Evolutionary conservation across 2,888 invertebrate genomes (phyloP).

Genomic region (Peribatodes rhomboidaria): DNA sequence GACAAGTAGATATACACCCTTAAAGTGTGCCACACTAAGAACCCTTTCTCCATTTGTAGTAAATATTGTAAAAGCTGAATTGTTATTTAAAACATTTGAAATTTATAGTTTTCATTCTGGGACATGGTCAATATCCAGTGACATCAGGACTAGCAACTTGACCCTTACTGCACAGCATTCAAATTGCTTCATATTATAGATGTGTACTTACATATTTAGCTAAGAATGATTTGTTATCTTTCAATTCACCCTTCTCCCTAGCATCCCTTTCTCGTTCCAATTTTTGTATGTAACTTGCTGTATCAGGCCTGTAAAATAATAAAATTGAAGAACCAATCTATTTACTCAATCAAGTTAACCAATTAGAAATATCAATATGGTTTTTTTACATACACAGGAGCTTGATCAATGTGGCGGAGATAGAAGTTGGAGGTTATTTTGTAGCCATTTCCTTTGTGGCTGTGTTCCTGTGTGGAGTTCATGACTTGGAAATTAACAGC

Average conservation of each 20-base stretch:
- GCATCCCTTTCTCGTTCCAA: slow-evolving; percentile 96
- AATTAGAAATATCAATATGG: slow-evolving; percentile 3
- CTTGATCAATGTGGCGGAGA: slow-evolving; percentile 92
- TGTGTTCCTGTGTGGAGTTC: slow-evolving; percentile 62
- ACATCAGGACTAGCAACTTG: too few relatives aligned
- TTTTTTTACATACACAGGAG: slow-evolving; percentile 87
- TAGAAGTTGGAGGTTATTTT: slow-evolving; percentile 92
- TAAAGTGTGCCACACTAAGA: too few relatives aligned
- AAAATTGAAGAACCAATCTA: not conserved
- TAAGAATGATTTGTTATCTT: slow-evolving; percentile 98
- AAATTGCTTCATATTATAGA: not conserved
- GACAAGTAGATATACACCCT: too few relatives aligned
- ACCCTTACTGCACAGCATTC: too few relatives aligned
- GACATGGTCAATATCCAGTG: too few relatives aligned
- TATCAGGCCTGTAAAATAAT: slow-evolving; percentile 91
- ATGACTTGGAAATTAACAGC: slow-evolving; percentile 88
- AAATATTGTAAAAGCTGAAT: too few relatives aligned
- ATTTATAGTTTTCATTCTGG: too few relatives aligned
- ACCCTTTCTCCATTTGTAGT: too few relatives aligned
- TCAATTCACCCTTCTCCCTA: slow-evolving; percentile 94
- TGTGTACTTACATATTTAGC: slow-evolving; percentile 96
- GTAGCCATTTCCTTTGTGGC: slow-evolving; percentile 52
- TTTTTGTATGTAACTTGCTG: slow-evolving; percentile 97
- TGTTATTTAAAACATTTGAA: too few relatives aligned
- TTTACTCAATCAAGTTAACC: not conserved